Evolutionary conservation across 2,113 vertebrate genomes (phyloP).

Genomic region (Silurus meridionalis): DNA sequence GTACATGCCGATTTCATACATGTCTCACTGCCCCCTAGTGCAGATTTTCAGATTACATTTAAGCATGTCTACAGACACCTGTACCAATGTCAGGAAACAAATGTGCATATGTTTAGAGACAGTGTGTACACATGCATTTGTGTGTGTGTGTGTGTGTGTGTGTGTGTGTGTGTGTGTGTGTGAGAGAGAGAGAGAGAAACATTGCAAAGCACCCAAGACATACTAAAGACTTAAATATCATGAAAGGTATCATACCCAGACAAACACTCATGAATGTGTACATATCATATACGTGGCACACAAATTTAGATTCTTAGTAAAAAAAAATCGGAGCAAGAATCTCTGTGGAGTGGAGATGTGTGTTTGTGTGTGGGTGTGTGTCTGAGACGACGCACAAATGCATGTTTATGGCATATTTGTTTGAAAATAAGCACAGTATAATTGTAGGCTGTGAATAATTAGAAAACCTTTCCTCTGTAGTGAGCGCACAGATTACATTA

Average conservation of each 20-base stretch:
- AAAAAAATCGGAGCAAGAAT: not conserved
- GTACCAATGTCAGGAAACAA: not conserved
- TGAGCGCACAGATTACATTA: conserved; percentile 1
- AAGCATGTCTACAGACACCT: not conserved
- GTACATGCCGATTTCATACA: too few species aligned
- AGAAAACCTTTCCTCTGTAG: not conserved
- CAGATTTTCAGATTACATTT: not conserved
- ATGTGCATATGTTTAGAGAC: not conserved
- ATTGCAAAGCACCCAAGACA: not conserved
- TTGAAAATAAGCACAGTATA: not conserved
- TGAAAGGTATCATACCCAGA: not conserved
- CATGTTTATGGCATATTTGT: not conserved
- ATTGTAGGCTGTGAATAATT: conserved; percentile 5
- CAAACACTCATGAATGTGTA: not conserved
- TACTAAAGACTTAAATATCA: not conserved
- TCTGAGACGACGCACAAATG: not conserved
- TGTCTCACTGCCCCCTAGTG: not conserved
- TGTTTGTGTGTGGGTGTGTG: not conserved
- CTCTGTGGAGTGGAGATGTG: not conserved
- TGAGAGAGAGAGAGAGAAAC: not conserved
- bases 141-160: not conserved
- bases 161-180: not conserved
- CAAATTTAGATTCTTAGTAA: not conserved
- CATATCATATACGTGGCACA: not conserved
- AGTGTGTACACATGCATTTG: too few species aligned